Evolutionary conservation across 2,113 vertebrate species (phyloP).

Genomic region (Anguilla japonica): DNA sequence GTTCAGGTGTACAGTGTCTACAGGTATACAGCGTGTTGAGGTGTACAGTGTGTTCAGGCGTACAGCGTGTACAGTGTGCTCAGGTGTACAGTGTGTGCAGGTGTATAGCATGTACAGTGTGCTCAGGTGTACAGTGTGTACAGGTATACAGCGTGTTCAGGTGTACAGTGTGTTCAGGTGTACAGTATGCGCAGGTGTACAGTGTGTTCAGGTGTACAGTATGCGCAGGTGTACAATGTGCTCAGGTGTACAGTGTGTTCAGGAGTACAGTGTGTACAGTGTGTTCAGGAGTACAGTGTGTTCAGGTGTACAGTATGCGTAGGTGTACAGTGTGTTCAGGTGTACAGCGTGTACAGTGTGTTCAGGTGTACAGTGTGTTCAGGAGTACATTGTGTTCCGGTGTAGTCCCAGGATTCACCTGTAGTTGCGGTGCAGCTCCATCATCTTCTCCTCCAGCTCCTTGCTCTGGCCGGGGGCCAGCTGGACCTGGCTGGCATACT

Average conservation of each 20-base stretch:
- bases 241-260: too few relatives aligned
- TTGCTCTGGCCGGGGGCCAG: constrained; percentile 88
- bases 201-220: constrained; percentile 3
- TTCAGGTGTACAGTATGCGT: too few relatives aligned
- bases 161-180: neutral
- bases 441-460: constrained; percentile 91
- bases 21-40: neutral
- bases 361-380: constrained; percentile 8
- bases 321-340: too few relatives aligned
- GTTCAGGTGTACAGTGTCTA: neutral
- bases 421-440: constrained; percentile 90
- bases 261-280: too few relatives aligned
- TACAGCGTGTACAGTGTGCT: neutral
- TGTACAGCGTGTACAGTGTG: neutral
- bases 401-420: constrained; percentile 63
- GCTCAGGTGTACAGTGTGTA: neutral
- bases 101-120: too few relatives aligned
- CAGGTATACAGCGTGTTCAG: neutral
- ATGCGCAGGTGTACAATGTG: neutral
- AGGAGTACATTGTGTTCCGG: neutral
- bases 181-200: neutral
- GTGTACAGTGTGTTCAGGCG: neutral
- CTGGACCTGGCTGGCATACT: constrained; percentile 84
- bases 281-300: too few relatives aligned
- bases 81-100: neutral